phyloP scores from a whole-genome alignment of 1,140 invertebrate genomes.

The Paraescarpia echinospica region DNA sequence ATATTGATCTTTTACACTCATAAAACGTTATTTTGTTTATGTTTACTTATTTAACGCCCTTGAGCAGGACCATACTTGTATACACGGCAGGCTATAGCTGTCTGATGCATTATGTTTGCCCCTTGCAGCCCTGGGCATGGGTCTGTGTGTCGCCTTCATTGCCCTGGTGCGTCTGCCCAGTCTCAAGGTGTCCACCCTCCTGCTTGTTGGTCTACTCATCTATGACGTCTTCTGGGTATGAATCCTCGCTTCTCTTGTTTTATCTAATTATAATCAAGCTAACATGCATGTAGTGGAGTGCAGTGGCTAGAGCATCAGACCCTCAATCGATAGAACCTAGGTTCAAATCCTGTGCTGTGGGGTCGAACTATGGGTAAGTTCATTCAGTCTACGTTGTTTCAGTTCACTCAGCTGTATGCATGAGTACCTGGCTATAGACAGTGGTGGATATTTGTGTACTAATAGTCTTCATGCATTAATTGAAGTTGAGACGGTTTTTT shows the following conservation, averaged over 20 bases:
- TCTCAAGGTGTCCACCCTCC: slow-evolving; percentile 91
- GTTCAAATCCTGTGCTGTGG: too few species aligned
- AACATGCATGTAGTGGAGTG: too few species aligned
- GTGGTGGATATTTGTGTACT: too few species aligned
- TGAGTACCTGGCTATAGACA: too few species aligned
- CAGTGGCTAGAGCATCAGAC: too few species aligned
- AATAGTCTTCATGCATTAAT: too few species aligned
- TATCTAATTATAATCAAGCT: too few species aligned
- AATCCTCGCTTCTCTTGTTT: slow-evolving; percentile 11
- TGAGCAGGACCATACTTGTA: background rate
- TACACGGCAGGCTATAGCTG: background rate
- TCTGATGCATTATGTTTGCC: background rate
- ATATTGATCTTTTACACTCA: background rate
- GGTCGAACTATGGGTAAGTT: too few species aligned
- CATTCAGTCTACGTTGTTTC: too few species aligned
- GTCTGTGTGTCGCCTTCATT: slow-evolving; percentile 95
- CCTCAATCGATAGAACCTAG: too few species aligned
- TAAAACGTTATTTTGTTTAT: background rate
- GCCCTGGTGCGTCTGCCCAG: slow-evolving; percentile 93
- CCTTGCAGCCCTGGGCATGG: slow-evolving; percentile 88
- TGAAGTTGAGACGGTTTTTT: too few species aligned
- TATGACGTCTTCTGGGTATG: slow-evolving; percentile 96
- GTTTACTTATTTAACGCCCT: background rate
- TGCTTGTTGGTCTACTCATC: slow-evolving; percentile 89
- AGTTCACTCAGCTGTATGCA: too few species aligned